phyloP scores from a whole-genome alignment of 2,797 vertebrate genomes.

The Podarcis lilfordi region DNA sequence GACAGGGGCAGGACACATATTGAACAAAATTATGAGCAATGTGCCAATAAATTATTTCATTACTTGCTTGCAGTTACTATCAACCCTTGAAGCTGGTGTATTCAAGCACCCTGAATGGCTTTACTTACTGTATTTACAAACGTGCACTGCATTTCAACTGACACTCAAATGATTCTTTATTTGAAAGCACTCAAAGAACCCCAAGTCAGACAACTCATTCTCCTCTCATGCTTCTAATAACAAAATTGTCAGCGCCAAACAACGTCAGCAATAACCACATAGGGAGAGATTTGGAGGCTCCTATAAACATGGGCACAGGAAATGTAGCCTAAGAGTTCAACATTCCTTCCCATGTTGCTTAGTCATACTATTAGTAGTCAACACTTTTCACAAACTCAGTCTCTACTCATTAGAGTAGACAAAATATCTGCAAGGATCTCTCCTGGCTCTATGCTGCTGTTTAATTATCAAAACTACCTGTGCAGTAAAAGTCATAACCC shows the following conservation, averaged over 20 bases:
- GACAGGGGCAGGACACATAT: too few species aligned
- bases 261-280: not conserved
- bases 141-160: not conserved
- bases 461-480: not conserved
- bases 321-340: not conserved
- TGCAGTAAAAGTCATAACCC: too few species aligned
- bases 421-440: not conserved
- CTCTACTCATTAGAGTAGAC: too few species aligned
- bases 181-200: not conserved
- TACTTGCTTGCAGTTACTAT: not conserved
- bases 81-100: not conserved
- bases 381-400: not conserved
- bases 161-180: not conserved
- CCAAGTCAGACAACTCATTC: not conserved
- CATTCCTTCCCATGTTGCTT: not conserved
- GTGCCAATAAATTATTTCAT: not conserved
- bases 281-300: not conserved
- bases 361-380: not conserved
- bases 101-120: not conserved
- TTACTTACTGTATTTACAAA: not conserved
- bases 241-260: not conserved
- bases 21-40: not conserved
- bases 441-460: not conserved
- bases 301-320: not conserved
- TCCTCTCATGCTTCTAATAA: not conserved